Evolutionary conservation across 2,113 vertebrate species (phyloP).

Genomic region (Dendropsophus ebraccatus): DNA sequence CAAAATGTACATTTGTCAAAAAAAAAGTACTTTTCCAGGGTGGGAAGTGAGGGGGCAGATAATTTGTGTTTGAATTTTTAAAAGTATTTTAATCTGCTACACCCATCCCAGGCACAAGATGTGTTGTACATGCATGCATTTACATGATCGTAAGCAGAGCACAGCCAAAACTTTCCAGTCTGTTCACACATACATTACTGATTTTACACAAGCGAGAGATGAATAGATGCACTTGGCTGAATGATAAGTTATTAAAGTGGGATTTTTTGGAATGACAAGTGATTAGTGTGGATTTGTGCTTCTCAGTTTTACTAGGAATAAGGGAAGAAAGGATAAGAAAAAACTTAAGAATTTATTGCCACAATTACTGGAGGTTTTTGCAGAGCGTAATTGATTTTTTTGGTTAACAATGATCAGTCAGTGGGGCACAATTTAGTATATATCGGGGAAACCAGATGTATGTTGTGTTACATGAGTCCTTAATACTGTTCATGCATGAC

Average conservation of each 20-base stretch:
- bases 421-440: not conserved
- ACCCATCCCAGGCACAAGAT: conserved; percentile 44
- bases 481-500: too few species aligned
- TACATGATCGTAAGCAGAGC: conserved; percentile 44
- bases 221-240: conserved; percentile 17
- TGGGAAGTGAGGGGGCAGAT: conserved; percentile 58
- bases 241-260: conserved; percentile 22
- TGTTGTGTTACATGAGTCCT: too few species aligned
- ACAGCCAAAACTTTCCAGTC: conserved; percentile 51
- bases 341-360: not conserved
- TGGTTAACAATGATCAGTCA: not conserved
- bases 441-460: too few species aligned
- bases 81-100: conserved; percentile 38
- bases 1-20: conserved; percentile 16
- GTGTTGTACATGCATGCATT: conserved; percentile 50
- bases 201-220: not conserved
- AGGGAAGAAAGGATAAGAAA: not conserved
- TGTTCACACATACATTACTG: conserved; percentile 47
- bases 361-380: not conserved
- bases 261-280: conserved; percentile 31
- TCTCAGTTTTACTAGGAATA: not conserved
- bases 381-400: not conserved
- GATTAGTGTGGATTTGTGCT: conserved; percentile 15
- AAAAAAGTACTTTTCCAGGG: conserved; percentile 32
- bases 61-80: conserved; percentile 38